phyloP scores from a whole-genome alignment of 37 sponge, comb jelly and placozoan genomes.

The Eunapius fragilis region DNA sequence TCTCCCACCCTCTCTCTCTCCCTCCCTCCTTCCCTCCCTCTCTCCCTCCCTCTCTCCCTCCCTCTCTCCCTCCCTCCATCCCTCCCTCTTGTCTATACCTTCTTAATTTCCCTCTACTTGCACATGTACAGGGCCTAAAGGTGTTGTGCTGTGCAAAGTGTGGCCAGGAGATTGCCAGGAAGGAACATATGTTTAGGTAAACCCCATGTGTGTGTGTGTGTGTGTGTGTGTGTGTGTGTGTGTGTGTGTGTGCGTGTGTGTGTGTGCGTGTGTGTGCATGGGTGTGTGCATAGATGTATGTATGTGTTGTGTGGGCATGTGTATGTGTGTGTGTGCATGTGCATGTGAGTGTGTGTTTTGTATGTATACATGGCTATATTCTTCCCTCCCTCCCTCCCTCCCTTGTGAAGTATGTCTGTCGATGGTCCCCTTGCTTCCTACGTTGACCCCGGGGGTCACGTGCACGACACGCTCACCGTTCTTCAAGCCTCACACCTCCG shows the following conservation, averaged over 20 bases:
- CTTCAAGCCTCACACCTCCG: constrained; percentile 38
- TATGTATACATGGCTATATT: too few species aligned
- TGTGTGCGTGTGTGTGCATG: not conserved
- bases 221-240: not conserved
- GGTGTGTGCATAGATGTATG: not conserved
- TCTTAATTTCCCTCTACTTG: not conserved
- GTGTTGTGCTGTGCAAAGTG: constrained; percentile 64
- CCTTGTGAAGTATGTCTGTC: constrained; percentile 86
- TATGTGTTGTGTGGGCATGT: not conserved
- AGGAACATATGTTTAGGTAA: constrained; percentile 74
- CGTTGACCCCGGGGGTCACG: constrained; percentile 88
- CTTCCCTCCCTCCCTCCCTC: too few species aligned
- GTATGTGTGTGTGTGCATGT: not conserved
- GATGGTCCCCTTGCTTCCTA: constrained; percentile 92
- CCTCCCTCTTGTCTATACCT: too few species aligned
- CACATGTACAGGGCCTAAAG: constrained; percentile 25
- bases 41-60: too few species aligned
- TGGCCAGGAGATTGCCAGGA: constrained; percentile 45
- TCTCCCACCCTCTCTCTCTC: too few species aligned
- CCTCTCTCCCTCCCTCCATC: too few species aligned
- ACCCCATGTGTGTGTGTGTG: not conserved
- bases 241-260: not conserved
- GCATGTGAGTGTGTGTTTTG: too few species aligned
- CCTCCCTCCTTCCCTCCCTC: too few species aligned
- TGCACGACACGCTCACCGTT: constrained; percentile 93